Evolutionary conservation across 2,113 vertebrate species (phyloP).

Genomic region (Charina bottae): DNA sequence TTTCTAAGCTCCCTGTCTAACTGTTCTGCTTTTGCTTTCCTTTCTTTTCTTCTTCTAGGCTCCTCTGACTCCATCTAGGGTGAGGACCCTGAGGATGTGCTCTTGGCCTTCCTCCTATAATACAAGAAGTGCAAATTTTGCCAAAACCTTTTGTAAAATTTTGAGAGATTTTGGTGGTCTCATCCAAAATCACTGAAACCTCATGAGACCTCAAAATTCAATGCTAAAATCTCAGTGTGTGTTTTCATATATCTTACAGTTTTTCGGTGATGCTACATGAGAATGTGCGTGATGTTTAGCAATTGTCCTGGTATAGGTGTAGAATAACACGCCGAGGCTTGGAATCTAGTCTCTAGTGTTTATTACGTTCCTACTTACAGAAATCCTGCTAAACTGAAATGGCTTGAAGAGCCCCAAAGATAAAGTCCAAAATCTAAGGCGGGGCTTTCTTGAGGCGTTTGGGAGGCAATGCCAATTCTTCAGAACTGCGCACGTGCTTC

Average conservation of each 20-base stretch:
- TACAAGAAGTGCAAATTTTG: neutral
- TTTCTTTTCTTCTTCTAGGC: neutral
- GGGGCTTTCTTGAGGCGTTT: too few species aligned
- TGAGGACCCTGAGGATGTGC: neutral
- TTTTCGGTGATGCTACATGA: neutral
- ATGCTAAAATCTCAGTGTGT: neutral
- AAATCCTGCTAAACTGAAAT: too few species aligned
- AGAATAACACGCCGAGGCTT: too few species aligned
- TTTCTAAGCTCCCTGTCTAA: neutral
- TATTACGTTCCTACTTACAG: too few species aligned
- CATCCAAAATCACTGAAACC: neutral
- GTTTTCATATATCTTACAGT: neutral
- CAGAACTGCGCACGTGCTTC: too few species aligned
- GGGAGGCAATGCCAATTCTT: too few species aligned
- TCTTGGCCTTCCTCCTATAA: neutral
- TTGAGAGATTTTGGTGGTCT: neutral
- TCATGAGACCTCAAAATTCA: neutral
- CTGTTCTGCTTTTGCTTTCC: neutral
- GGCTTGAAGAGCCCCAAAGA: too few species aligned
- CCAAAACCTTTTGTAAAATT: neutral
- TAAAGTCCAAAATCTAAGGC: too few species aligned
- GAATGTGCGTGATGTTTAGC: neutral
- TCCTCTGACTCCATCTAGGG: neutral
- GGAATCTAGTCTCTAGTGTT: too few species aligned
- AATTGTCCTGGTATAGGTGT: too few species aligned